Conservation (phyloP, 2,113 vertebrate genomes). For the Onychostoma macrolepis region DNA sequence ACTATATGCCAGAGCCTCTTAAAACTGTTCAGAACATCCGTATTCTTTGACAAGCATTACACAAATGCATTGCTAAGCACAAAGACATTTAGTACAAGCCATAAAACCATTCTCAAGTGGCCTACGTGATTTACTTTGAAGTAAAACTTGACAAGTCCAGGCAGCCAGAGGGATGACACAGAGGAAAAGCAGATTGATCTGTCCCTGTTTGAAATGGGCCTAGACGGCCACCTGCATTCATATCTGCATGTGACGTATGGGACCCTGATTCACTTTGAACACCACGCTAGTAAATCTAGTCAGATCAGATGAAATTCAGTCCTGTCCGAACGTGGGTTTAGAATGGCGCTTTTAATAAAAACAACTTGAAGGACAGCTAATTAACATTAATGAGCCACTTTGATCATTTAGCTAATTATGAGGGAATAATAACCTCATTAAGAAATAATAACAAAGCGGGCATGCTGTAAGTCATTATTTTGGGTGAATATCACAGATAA, state of each 20-base stretch:
- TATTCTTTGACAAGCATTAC: conserved; percentile 22
- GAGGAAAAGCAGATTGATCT: conserved; percentile 10
- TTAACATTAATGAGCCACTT: neutral
- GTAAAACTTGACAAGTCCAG: conserved; percentile 8
- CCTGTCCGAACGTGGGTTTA: neutral
- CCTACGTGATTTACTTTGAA: conserved; percentile 39
- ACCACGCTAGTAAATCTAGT: neutral
- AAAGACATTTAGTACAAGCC: conserved; percentile 14
- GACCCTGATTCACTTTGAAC: neutral
- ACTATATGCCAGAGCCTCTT: neutral
- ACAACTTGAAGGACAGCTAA: neutral
- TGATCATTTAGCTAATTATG: conserved; percentile 1
- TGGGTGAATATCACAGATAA: neutral
- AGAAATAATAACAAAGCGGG: neutral
- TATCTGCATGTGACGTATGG: neutral
- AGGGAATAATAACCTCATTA: conserved; percentile 9
- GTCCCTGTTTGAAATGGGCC: neutral
- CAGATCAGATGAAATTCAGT: neutral
- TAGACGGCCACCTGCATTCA: conserved; percentile 20
- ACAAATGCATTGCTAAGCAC: conserved; percentile 14
- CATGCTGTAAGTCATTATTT: neutral
- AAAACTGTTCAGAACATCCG: conserved; percentile 6
- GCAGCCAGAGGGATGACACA: conserved; percentile 15
- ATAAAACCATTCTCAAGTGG: conserved; percentile 22
- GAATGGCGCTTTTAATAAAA: conserved; percentile 3